Conservation (phyloP, 2,113 vertebrate genomes). For the Nesogale talazaci region DNA sequence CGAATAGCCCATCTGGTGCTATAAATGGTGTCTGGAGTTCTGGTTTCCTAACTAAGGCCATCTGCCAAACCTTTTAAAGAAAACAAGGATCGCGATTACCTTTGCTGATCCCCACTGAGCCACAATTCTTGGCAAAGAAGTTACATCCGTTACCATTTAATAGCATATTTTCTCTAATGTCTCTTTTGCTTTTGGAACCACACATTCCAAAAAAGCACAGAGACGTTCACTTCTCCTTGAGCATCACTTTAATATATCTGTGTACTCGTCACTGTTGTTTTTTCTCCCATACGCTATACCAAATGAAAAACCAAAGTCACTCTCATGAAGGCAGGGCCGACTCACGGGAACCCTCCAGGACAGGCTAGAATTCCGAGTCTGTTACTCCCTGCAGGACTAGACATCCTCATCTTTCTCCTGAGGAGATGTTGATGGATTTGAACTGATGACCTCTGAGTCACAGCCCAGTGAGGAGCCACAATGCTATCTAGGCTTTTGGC, state of each 20-base stretch:
- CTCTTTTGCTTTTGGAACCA: background rate
- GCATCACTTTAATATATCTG: background rate
- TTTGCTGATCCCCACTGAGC: background rate
- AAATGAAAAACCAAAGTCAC: too few species aligned
- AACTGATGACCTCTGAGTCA: too few species aligned
- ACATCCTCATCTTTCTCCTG: too few species aligned
- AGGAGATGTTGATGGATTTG: too few species aligned
- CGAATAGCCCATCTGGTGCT: conserved; percentile 19
- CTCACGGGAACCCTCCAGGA: too few species aligned
- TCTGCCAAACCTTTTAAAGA: conserved; percentile 51
- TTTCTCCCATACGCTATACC: background rate
- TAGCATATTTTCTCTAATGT: background rate
- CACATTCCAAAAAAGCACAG: background rate
- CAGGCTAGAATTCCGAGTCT: too few species aligned
- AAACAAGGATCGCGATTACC: background rate
- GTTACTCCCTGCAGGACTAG: too few species aligned
- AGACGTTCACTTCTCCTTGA: background rate
- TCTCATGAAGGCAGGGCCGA: too few species aligned
- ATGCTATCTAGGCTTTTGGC: too few species aligned
- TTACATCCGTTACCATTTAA: background rate
- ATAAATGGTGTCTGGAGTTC: conserved; percentile 30
- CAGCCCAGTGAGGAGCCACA: too few species aligned
- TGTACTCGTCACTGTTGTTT: background rate
- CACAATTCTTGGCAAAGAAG: background rate
- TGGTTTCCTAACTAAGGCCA: background rate